Percentiles rank a stretch among this genome's conserved stretches.
Evolutionary conservation across 2,888 invertebrate genomes (phyloP).

Genomic region (Dolichopus griseipennis): DNA sequence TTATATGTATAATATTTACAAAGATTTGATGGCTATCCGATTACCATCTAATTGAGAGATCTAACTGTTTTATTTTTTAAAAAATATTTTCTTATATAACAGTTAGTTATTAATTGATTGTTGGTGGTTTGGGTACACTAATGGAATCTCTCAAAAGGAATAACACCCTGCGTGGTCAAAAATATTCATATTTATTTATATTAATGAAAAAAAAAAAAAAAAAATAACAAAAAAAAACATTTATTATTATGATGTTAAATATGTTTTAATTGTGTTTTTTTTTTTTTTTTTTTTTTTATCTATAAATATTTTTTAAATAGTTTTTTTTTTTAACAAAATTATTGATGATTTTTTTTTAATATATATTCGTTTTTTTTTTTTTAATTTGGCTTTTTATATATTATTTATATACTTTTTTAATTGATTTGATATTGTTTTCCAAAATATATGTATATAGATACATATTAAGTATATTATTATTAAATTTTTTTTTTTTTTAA

Average conservation of each 20-base stretch:
- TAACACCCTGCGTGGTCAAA: slow-evolving; percentile 43
- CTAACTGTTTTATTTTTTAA: neutral
- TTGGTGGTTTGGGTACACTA: slow-evolving; percentile 40
- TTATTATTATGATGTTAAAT: slow-evolving; percentile 13
- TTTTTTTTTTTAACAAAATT: neutral
- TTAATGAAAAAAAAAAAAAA: too few relatives aligned
- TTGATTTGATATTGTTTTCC: neutral
- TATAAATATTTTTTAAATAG: neutral
- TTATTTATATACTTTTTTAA: neutral
- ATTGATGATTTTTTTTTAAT: neutral
- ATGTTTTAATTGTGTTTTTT: slow-evolving; percentile 8
- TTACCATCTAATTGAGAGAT: slow-evolving; percentile 37
- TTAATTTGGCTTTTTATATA: neutral
- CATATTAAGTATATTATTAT: too few relatives aligned
- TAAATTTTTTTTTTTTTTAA: too few relatives aligned
- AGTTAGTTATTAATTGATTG: neutral
- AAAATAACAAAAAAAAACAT: slow-evolving; percentile 2
- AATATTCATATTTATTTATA: slow-evolving; percentile 11
- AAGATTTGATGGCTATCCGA: slow-evolving; percentile 37
- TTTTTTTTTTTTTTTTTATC: neutral
- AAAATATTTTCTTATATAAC: neutral
- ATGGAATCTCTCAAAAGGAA: slow-evolving; percentile 21
- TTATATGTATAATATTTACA: slow-evolving; percentile 32
- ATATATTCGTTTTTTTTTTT: neutral
- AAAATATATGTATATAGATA: too few relatives aligned